Evolutionary conservation across 2,113 vertebrate species (phyloP), one percentile per base, ranked within the genome.

Genomic region (Chaetodon trifascialis): DNA sequence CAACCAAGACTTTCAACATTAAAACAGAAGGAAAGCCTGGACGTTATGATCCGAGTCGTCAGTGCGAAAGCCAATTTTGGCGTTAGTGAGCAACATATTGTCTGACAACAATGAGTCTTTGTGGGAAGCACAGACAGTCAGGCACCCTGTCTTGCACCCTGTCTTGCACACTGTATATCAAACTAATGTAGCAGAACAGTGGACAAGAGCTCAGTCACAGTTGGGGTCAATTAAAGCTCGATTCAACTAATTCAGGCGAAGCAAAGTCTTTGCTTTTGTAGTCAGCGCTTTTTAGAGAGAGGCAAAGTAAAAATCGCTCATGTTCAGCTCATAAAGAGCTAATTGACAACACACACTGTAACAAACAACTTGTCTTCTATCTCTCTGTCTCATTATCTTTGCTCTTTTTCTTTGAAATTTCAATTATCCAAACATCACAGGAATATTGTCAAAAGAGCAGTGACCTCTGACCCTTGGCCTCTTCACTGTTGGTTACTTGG

Each of bases 61-160:
- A 10, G 64, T 76, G 72, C 51, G 86, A 69, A 86, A 87, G 89
- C 89, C 88, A 91, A 84, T 87, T 92, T 90, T 73, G 85, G 80
- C 79, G 73, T 84, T 84, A 73, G 85, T 34, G 83, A 89, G 79
- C 82, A 47, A 83, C n/a, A 74, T 85, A 91, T 92, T 92, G 93
- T 93, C 85, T 84, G 71, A 73, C 69, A 92, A 94, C 93, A 93
- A 94, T 86, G 88, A 89, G 82, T 73, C 92, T 91, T 93, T 93
- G 93, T 92, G 80, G 83, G 62, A 65, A 81, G 86, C 25, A 84
- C 90, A 94, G 93, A 94, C 93, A 92, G 92, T 87, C 90, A 91
- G 93, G 90, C 93, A 86, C 93, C 93, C 90, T 49, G 88, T 91
- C 90, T 91, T 74, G 64, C 90, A 89, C 86, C 87, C 90, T 92